These are phyloP conservation scores for Sus scrofa DNA, from an alignment of 2,113 vertebrate genomes.

Conservation along the genomic window T2T-Sscrofa CM000818.6:18017501-18018000, in stretches of 20 bases:
- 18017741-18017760: constrained; percentile 65
- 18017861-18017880: background rate
- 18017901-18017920: constrained; percentile 54
- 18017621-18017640: constrained; percentile 81
- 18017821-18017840: constrained; percentile 26
- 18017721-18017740: constrained; percentile 64
- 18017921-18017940: constrained; percentile 16
- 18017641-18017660: constrained; percentile 82
- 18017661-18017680: constrained; percentile 78
- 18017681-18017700: constrained; percentile 63
- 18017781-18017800: constrained; percentile 46
- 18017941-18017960: background rate
- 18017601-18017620: constrained; percentile 75
- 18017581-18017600: constrained; percentile 74
- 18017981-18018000: constrained; percentile 54
- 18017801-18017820: background rate
- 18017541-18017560: constrained; percentile 57
- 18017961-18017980: constrained; percentile 49
- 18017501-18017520: constrained; percentile 54
- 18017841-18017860: constrained; percentile 42
- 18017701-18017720: constrained; percentile 61
- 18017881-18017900: background rate
- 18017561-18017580: constrained; percentile 71
- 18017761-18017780: constrained; percentile 42
- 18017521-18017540: constrained; percentile 63